Percentiles rank a stretch among this genome's conserved stretches.
These are phyloP conservation scores for Heterotilapia buettikoferi DNA, from an alignment of 2,113 vertebrate genomes.

Conservation along the genomic window DNA sequence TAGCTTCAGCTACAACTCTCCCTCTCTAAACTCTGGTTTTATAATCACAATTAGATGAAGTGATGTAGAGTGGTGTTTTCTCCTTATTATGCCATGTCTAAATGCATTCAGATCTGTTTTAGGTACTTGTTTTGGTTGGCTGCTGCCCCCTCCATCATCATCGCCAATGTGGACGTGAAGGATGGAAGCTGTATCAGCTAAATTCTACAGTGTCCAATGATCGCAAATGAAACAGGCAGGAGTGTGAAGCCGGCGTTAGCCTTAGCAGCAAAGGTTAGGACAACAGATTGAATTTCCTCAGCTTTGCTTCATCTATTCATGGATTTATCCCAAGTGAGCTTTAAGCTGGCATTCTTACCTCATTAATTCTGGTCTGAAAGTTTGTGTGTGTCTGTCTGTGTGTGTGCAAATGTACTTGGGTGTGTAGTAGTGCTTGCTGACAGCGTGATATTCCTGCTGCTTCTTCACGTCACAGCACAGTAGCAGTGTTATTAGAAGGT, in stretches of 20 bases:
- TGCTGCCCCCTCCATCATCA: not conserved
- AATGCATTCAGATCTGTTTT: slow-evolving; percentile 4
- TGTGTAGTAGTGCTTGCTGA: not conserved
- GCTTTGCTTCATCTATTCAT: slow-evolving; percentile 53
- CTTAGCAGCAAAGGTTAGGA: slow-evolving; percentile 43
- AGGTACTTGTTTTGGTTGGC: not conserved
- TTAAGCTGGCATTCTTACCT: slow-evolving; percentile 44
- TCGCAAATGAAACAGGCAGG: slow-evolving; percentile 16
- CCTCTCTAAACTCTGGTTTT: not conserved
- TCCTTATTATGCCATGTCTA: not conserved
- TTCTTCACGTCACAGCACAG: not conserved
- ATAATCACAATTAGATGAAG: not conserved
- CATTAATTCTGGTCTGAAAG: slow-evolving; percentile 29
- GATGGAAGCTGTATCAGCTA: not conserved
- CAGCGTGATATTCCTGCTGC: not conserved
- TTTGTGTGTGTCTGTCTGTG: not conserved
- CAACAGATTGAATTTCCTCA: slow-evolving; percentile 58
- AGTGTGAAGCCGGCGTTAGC: slow-evolving; percentile 10
- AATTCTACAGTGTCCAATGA: slow-evolving; percentile 5
- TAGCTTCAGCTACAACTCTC: not conserved
- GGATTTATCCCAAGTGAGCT: slow-evolving; percentile 50
- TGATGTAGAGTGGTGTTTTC: not conserved
- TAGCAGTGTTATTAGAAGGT: not conserved
- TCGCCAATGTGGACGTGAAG: not conserved
- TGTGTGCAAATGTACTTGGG: not conserved